Percentiles rank a stretch among this genome's conserved stretches.
These are phyloP conservation scores for Azemiops feae DNA, from an alignment of 2,113 vertebrate genomes.

Conservation along the genomic window DNA sequence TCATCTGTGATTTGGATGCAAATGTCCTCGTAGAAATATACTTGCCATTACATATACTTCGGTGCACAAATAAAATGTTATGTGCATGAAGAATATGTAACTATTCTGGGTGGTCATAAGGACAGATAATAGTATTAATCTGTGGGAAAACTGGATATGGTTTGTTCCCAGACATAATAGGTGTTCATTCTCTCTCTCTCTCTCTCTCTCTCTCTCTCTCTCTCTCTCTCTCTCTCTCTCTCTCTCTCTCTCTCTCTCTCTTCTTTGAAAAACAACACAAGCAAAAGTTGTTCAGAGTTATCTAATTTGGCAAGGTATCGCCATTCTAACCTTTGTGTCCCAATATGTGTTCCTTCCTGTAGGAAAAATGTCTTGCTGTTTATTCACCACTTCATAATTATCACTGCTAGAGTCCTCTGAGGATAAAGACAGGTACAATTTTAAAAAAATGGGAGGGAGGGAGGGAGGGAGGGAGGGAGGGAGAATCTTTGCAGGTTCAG, in stretches of 20 bases:
- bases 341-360: not conserved
- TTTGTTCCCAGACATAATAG: slow-evolving; percentile 45
- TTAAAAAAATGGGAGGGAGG: not conserved
- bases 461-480: no score
- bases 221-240: not conserved
- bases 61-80: not conserved
- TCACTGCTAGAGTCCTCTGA: not conserved
- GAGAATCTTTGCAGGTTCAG: not conserved
- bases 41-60: slow-evolving; percentile 6
- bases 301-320: slow-evolving; percentile 1
- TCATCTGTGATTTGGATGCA: not conserved
- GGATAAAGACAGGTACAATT: not conserved
- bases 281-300: slow-evolving; percentile 1
- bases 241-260: not conserved
- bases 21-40: slow-evolving; percentile 18
- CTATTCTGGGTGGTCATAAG: slow-evolving; percentile 33
- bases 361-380: not conserved
- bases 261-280: not conserved
- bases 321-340: not conserved
- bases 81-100: not conserved
- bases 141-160: slow-evolving; percentile 51
- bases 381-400: not conserved
- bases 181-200: not conserved
- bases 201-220: slow-evolving; percentile 4
- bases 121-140: slow-evolving; percentile 16